Base-by-base conservation (phyloP, 1,140 invertebrate species). In the Papilio aristodemus region DNA sequence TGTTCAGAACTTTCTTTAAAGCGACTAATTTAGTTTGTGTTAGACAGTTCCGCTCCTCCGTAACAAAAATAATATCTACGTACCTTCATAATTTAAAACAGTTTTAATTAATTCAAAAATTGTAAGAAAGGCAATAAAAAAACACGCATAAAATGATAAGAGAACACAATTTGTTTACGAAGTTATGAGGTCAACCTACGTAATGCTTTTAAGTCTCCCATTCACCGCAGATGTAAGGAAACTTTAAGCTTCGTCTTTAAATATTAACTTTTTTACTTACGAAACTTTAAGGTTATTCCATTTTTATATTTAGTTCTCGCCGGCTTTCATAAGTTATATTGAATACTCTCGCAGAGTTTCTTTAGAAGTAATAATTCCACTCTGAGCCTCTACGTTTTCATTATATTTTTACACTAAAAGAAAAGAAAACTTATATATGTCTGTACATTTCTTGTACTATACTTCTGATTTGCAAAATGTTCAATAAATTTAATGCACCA, bases 281-380 rank as follows among this genome's bases (percentile, higher is more conserved):
- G 32, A 60, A 60, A 60, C 58, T 60, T 60, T 60, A 60, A 60
- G 27, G 58, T 60, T 32, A 60, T 60, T 17, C 58, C 58, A 60
- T 60, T 60, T 60, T 60, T 60, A 60, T 60, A 60, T 60, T 60
- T 60, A 60, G 58, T 60, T 60, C 58, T 60, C 17, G 58, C 32
- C 58, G n/a, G 58, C 58, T 60, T 60, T 60, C 58, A 13, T 60
- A 60, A 60, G 58, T 60, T 60, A 60, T 32, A 60, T 60, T 60
- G 58, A 60, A 60, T 60, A 60, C 58, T 36, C 58, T n/a, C 25
- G 58, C 58, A 37, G 58, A 60, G 13, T 60, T 60, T 17, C 27
- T 37, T 14, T 32, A 60, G 25, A 37, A 60, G 13, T 60, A 17
- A 60, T 60, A 60, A 60, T 60, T 14, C 58, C 58, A 10, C 25